phyloP scores from a whole-genome alignment of 1,140 invertebrate genomes.

The Triops cancriformis region DNA sequence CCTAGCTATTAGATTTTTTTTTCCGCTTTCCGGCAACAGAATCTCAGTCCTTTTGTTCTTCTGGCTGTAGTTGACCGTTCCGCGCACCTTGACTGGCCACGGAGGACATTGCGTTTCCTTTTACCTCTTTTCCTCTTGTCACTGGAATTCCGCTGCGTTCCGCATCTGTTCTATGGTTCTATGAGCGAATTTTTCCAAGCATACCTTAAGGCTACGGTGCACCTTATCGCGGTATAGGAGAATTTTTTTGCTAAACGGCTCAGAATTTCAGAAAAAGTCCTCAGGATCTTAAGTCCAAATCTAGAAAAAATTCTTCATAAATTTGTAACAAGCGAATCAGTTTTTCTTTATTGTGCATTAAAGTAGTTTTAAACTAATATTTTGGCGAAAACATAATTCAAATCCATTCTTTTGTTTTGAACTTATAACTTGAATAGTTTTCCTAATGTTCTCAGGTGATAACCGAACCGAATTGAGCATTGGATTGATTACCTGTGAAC shows the following conservation, averaged over 20 bases:
- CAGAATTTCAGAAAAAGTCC: neutral
- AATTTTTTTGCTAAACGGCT: neutral
- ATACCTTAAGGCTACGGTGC: no score
- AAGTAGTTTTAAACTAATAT: no score
- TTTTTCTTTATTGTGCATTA: no score
- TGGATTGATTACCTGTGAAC: no score
- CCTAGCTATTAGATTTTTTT: no score
- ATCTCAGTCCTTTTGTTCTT: neutral
- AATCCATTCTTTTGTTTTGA: no score
- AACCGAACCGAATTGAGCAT: no score
- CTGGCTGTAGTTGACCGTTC: neutral
- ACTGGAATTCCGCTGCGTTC: neutral
- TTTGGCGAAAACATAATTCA: no score
- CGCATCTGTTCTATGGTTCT: neutral
- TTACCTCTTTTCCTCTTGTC: neutral
- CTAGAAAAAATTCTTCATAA: neutral
- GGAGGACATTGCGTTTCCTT: neutral
- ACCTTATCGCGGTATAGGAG: no score
- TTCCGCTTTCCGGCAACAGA: neutral
- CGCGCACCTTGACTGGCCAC: neutral
- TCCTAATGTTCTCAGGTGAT: no score
- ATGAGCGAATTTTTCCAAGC: neutral
- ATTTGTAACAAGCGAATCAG: no score
- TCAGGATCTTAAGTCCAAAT: neutral
- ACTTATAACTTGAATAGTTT: no score